Conservation (phyloP, 2,113 vertebrate genomes). For the Oncorhynchus tshawytscha region DNA sequence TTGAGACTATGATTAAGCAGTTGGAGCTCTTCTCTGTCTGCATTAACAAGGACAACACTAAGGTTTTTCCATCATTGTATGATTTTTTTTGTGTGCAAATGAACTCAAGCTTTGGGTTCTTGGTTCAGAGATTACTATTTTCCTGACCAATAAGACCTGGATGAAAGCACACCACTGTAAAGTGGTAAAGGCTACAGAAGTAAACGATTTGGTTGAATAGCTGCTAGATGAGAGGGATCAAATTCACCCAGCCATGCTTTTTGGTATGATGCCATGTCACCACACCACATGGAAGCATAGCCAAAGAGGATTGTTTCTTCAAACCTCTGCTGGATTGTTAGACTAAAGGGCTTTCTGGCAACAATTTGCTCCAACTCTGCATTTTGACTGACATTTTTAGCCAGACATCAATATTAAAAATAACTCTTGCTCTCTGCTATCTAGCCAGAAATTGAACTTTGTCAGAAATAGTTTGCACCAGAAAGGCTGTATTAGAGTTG, state of each 20-base stretch:
- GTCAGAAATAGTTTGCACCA: background rate
- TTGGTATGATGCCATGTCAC: background rate
- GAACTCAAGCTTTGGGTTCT: too few species aligned
- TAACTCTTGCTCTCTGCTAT: background rate
- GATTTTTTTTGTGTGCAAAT: too few species aligned
- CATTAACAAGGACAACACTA: too few species aligned
- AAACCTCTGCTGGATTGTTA: background rate
- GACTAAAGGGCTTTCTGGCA: background rate
- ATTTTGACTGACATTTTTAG: background rate
- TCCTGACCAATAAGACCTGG: background rate
- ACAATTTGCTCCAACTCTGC: background rate
- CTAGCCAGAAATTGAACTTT: background rate
- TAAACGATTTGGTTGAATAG: background rate
- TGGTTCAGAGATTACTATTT: too few species aligned
- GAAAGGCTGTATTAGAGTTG: background rate
- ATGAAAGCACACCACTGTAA: background rate
- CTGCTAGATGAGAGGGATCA: background rate
- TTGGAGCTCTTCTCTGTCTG: too few species aligned
- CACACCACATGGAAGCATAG: background rate
- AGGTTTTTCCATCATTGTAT: too few species aligned
- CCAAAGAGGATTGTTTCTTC: background rate
- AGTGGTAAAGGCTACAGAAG: background rate
- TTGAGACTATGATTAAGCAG: too few species aligned
- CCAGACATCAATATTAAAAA: background rate
- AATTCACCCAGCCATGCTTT: background rate